These are phyloP conservation scores for Globodera rostochiensis DNA, from an alignment of 1,140 invertebrate species.

Conservation along the genomic window DNA sequence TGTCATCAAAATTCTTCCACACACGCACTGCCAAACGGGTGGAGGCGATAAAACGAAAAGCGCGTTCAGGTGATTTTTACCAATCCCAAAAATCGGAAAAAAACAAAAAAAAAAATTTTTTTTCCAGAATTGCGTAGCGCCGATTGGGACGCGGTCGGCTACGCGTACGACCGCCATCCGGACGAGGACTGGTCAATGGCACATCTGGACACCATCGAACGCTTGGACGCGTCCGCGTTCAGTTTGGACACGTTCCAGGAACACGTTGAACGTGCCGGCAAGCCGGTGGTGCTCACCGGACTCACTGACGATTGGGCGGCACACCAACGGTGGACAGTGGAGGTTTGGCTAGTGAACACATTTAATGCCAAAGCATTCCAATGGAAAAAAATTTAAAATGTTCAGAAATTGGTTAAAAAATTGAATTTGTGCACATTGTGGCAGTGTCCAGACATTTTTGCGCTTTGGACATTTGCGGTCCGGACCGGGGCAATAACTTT, in stretches of 20 bases:
- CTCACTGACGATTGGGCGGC: constrained; percentile 48
- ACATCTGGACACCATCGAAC: constrained; percentile 39
- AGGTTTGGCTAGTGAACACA: constrained; percentile 23
- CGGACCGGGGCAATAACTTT: too few species aligned
- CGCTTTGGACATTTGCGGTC: too few species aligned
- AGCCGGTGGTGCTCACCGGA: constrained; percentile 44
- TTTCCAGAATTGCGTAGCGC: constrained; percentile 47
- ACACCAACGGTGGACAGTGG: constrained; percentile 50
- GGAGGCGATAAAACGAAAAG: constrained; percentile 29
- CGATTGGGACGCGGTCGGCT: constrained; percentile 47
- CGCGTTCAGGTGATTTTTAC: constrained; percentile 28
- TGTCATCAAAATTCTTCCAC: constrained; percentile 19
- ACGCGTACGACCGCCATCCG: constrained; percentile 15
- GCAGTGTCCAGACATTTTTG: too few species aligned
- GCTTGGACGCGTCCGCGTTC: constrained; percentile 35
- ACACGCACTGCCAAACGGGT: constrained; percentile 32
- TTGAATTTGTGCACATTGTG: too few species aligned
- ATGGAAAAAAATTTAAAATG: not conserved
- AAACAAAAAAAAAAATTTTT: constrained; percentile 1
- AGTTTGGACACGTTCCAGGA: constrained; percentile 43
- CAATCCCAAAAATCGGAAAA: not conserved
- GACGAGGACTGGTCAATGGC: constrained; percentile 15
- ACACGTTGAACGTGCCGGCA: constrained; percentile 38
- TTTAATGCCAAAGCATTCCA: not conserved
- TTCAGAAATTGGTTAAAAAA: constrained; percentile 23